Percentiles rank a stretch among this genome's conserved stretches.
Conservation (phyloP, 1,140 invertebrate species). For the Idris sp. region DNA sequence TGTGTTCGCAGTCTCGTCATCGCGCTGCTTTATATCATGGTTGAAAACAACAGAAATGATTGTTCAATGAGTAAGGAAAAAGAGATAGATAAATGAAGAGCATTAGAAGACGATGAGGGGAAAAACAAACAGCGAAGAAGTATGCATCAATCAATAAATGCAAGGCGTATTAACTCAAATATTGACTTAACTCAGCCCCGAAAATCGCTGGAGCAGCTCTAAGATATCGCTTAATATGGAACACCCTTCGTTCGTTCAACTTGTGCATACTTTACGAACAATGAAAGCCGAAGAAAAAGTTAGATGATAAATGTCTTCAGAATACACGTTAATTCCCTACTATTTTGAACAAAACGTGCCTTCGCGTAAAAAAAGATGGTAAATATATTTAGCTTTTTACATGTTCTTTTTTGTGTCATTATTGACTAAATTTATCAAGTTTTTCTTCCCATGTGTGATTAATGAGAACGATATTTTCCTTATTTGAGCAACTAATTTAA, state of each 20-base stretch:
- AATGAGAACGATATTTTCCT: constrained; percentile 12
- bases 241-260: constrained; percentile 47
- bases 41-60: constrained; percentile 62
- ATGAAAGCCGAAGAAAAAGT: constrained; percentile 48
- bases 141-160: constrained; percentile 58
- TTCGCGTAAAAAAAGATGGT: constrained; percentile 48
- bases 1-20: constrained; percentile 57
- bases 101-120: too few species aligned
- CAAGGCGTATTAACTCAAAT: constrained; percentile 63
- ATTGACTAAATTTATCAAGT: constrained; percentile 51
- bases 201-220: constrained; percentile 57
- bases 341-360: constrained; percentile 24
- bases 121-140: background rate
- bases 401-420: constrained; percentile 38
- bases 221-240: constrained; percentile 60
- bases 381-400: constrained; percentile 50
- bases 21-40: constrained; percentile 58
- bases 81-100: constrained; percentile 2
- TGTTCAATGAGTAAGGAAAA: constrained; percentile 53
- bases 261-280: constrained; percentile 57
- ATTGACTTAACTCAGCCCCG: constrained; percentile 63
- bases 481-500: constrained; percentile 10
- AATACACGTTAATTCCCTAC: constrained; percentile 50
- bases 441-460: constrained; percentile 32
- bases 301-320: constrained; percentile 53